Evolutionary conservation across 2,888 invertebrate genomes (phyloP).

Genomic region (Machimus atricapillus): DNA sequence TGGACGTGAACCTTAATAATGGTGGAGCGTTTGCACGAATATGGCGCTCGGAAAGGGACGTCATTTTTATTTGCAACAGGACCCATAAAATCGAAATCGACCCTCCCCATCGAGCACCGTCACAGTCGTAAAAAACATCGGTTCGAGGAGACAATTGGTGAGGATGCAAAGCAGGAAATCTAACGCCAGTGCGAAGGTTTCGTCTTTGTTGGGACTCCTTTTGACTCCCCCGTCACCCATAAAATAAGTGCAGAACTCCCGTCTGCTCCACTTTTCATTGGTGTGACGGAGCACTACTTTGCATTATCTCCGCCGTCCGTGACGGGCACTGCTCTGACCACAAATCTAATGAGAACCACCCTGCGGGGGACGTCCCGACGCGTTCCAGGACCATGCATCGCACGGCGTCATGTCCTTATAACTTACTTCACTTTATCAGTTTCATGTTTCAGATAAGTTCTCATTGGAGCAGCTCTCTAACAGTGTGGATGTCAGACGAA

Average conservation of each 20-base stretch:
- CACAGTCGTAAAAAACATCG: neutral
- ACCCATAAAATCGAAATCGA: neutral
- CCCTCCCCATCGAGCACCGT: neutral
- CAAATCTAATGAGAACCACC: neutral
- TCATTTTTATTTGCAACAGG: neutral
- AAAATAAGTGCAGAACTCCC: neutral
- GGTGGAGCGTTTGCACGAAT: neutral
- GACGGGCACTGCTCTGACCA: neutral
- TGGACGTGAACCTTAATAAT: neutral
- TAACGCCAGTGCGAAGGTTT: neutral
- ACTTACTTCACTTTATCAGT: neutral
- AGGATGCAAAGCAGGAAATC: neutral
- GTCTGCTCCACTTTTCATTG: neutral
- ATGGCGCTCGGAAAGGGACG: neutral
- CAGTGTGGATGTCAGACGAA: neutral
- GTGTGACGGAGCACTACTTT: neutral
- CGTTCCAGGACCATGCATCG: neutral
- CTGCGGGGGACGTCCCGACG: neutral
- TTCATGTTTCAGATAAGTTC: neutral
- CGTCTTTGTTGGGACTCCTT: neutral
- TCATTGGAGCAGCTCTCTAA: neutral
- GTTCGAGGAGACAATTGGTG: neutral
- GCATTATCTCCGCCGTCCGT: neutral
- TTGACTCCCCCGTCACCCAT: neutral
- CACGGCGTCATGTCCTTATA: neutral